Conservation (phyloP, 2,888 invertebrate species). For the Magallana nippona region DNA sequence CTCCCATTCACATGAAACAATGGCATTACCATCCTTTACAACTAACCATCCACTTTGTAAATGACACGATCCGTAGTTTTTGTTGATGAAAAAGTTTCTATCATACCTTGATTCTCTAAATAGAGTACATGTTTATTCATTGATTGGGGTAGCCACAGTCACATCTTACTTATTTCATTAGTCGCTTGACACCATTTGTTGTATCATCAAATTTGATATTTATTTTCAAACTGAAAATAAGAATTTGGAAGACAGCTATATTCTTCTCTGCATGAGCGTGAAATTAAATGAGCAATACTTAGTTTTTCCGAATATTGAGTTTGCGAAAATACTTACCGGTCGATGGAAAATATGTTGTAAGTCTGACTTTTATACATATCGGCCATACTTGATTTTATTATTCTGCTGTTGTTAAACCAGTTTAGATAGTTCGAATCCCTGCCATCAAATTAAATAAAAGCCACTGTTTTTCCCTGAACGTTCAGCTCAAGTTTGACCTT, state of each 20-base stretch:
- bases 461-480: neutral
- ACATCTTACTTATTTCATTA: neutral
- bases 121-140: neutral
- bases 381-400: neutral
- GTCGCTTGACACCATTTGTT: no score
- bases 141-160: neutral
- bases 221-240: no score
- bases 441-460: conserved; percentile 21
- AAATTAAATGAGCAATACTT: no score
- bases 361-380: neutral
- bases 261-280: no score
- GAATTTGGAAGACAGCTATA: no score
- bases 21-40: neutral
- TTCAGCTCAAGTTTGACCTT: conserved; percentile 23
- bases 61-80: neutral
- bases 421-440: neutral
- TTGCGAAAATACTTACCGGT: neutral
- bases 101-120: neutral
- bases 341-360: conserved; percentile 5
- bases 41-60: conserved; percentile 25
- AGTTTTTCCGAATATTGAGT: neutral
- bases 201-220: no score
- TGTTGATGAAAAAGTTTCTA: conserved; percentile 26
- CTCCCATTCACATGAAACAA: neutral
- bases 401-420: conserved; percentile 28